A percentile compares a stretch with the other conserved stretches of the same genome.
These are phyloP conservation scores for Celastrina argiolus DNA, from an alignment of 2,888 invertebrate species.

Conservation along the genomic window DNA sequence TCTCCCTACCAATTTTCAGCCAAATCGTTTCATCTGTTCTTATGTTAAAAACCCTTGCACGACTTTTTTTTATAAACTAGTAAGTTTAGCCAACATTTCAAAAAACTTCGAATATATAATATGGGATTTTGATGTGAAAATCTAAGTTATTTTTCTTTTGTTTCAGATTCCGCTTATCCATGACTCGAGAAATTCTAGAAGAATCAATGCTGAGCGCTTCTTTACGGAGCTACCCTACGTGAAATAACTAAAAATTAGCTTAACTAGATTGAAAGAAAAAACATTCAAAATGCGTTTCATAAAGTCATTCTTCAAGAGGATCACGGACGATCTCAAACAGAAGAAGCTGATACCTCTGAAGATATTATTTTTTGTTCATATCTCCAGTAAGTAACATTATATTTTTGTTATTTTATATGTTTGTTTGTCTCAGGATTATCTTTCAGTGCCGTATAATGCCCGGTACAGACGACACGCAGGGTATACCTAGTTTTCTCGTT, in stretches of 20 bases:
- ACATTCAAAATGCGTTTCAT: conserved; percentile 73
- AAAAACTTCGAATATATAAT: too few relatives aligned
- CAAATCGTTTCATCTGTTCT: too few relatives aligned
- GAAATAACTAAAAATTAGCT: neutral
- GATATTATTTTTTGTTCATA: conserved; percentile 86
- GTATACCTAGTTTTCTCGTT: too few relatives aligned
- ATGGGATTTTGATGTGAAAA: too few relatives aligned
- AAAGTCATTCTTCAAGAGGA: conserved; percentile 81
- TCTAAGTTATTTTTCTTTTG: conserved; percentile 31
- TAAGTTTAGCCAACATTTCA: too few relatives aligned
- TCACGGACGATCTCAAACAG: conserved; percentile 83
- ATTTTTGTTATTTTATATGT: neutral
- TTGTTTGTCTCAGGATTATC: neutral
- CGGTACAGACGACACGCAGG: too few relatives aligned
- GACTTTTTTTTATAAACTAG: too few relatives aligned
- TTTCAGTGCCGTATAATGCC: neutral
- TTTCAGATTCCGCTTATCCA: conserved; percentile 56
- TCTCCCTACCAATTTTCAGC: too few relatives aligned
- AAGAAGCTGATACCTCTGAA: conserved; percentile 85
- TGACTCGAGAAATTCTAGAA: conserved; percentile 54
- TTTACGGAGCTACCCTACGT: conserved; percentile 9
- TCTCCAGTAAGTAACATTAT: conserved; percentile 82
- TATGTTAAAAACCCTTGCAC: too few relatives aligned
- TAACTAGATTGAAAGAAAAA: neutral
- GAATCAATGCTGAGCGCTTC: conserved; percentile 40